Evolutionary conservation across 2,888 invertebrate genomes (phyloP).

Genomic region (Pammene fasciana): DNA sequence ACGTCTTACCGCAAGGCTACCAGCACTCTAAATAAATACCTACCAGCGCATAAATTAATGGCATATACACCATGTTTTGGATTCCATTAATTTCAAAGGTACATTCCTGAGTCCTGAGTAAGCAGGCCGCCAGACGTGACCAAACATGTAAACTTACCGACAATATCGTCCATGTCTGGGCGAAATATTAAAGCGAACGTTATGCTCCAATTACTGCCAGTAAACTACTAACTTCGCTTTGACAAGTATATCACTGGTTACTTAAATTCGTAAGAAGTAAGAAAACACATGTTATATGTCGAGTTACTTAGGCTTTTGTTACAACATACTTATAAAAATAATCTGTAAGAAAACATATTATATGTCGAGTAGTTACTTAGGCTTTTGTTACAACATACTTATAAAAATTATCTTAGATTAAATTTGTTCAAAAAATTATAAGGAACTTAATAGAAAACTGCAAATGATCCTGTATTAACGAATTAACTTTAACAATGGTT

Average conservation of each 20-base stretch:
- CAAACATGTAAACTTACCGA: too few relatives aligned
- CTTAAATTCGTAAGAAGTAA: constrained; percentile 1
- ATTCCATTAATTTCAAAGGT: too few relatives aligned
- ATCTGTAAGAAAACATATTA: constrained; percentile 24
- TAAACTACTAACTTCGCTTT: neutral
- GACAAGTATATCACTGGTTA: constrained; percentile 2
- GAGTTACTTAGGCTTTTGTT: neutral
- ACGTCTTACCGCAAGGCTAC: too few relatives aligned
- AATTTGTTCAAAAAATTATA: constrained; percentile 27
- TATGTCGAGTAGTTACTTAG: neutral
- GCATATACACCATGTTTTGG: too few relatives aligned
- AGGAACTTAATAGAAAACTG: constrained; percentile 15
- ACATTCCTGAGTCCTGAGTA: too few relatives aligned
- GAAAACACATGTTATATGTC: constrained; percentile 21
- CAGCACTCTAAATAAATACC: too few relatives aligned
- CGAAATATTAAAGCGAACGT: neutral
- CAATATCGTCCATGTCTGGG: too few relatives aligned
- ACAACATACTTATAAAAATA: neutral
- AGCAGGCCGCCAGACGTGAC: too few relatives aligned
- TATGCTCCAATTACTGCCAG: neutral
- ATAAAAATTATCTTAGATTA: constrained; percentile 6
- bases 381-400: neutral
- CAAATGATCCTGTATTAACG: constrained; percentile 22
- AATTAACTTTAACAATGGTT: constrained; percentile 26
- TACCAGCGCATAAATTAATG: too few relatives aligned